These are phyloP conservation scores for Leptinotarsa haldemani DNA, from an alignment of 2,888 invertebrate species.

Conservation along the genomic window DNA sequence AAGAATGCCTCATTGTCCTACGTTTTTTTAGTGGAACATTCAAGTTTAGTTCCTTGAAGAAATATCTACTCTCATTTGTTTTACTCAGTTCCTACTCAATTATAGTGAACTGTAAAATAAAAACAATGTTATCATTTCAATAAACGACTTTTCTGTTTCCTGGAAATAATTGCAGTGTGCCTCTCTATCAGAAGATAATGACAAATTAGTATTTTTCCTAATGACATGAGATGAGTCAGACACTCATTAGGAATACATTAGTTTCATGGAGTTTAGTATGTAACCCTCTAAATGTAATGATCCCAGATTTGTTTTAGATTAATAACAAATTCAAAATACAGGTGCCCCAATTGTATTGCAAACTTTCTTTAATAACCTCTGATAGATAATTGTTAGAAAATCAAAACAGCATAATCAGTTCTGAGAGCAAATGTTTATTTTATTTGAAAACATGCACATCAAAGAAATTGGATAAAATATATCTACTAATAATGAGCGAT, in stretches of 20 bases:
- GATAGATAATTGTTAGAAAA: neutral
- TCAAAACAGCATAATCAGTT: neutral
- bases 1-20: too few relatives aligned
- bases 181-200: conserved; percentile 1
- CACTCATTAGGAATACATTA: too few relatives aligned
- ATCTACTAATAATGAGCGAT: neutral
- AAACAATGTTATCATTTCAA: neutral
- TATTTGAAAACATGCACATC: neutral
- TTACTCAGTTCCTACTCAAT: neutral
- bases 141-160: neutral
- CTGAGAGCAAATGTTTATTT: neutral
- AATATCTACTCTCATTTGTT: neutral
- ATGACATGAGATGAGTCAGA: neutral
- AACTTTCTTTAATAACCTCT: neutral
- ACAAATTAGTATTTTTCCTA: neutral
- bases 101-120: neutral
- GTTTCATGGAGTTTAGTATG: too few relatives aligned
- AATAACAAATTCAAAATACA: too few relatives aligned
- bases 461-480: neutral
- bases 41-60: neutral
- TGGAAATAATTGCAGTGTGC: neutral
- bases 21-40: too few relatives aligned
- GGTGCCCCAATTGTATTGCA: neutral
- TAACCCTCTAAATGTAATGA: too few relatives aligned
- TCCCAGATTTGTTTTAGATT: too few relatives aligned